These are phyloP conservation scores for Scytalopus superciliaris DNA, from an alignment of 2,113 vertebrate genomes.

Conservation along the genomic window DNA sequence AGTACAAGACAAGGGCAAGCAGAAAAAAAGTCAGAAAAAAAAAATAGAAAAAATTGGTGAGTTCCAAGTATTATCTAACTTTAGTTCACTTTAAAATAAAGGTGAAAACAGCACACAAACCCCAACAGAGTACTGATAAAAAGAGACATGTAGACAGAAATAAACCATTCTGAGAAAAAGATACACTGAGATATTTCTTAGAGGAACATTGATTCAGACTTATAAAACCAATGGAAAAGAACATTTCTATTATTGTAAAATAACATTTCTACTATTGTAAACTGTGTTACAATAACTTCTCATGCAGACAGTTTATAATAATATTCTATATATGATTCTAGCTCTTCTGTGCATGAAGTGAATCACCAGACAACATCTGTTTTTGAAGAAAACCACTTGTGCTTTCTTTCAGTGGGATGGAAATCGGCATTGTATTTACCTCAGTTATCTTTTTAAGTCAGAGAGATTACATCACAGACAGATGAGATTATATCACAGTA, in stretches of 20 bases:
- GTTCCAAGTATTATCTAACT: not conserved
- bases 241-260: not conserved
- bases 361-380: not conserved
- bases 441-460: not conserved
- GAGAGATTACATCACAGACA: not conserved
- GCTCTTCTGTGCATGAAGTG: not conserved
- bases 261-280: not conserved
- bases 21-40: not conserved
- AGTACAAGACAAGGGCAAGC: not conserved
- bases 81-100: not conserved
- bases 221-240: not conserved
- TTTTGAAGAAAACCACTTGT: not conserved
- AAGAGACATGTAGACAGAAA: not conserved
- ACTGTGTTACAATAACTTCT: not conserved
- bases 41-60: not conserved
- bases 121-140: not conserved
- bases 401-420: not conserved
- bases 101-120: not conserved
- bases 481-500: not conserved
- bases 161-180: not conserved
- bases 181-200: not conserved
- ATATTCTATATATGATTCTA: not conserved
- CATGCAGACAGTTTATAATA: not conserved
- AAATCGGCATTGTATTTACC: not conserved
- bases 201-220: not conserved